Conservation (phyloP, 2,888 invertebrate species). For the Torymus auratus region DNA sequence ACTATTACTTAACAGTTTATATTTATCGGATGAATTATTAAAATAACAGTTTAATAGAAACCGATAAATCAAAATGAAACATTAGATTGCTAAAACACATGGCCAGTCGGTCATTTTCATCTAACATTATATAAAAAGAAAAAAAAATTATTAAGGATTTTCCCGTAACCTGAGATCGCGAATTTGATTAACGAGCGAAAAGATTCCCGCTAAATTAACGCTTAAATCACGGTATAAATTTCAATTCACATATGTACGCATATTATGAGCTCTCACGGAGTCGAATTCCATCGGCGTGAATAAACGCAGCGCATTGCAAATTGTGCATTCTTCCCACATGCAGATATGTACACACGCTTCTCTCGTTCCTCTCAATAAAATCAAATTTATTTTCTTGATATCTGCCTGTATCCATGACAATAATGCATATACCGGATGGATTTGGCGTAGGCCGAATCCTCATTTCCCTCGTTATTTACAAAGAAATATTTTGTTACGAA, state of each 20-base stretch:
- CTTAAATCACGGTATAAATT: constrained; percentile 15
- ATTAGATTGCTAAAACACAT: too few species aligned
- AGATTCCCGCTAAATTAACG: background rate
- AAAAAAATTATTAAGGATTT: too few species aligned
- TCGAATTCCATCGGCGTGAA: constrained; percentile 5
- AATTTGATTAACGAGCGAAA: constrained; percentile 1
- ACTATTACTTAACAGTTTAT: too few species aligned
- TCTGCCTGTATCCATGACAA: background rate
- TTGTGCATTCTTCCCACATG: constrained; percentile 11
- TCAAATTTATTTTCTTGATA: constrained; percentile 10
- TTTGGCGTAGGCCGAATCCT: background rate
- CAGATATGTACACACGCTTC: background rate
- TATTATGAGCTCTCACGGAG: background rate
- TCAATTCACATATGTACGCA: background rate
- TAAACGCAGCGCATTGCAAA: constrained; percentile 8
- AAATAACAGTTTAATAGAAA: too few species aligned
- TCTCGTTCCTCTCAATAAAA: background rate
- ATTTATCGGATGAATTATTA: too few species aligned
- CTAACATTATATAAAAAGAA: too few species aligned
- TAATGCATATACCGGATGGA: background rate
- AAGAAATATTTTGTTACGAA: too few species aligned
- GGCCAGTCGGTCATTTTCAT: too few species aligned
- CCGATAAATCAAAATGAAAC: too few species aligned
- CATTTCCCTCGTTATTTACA: too few species aligned
- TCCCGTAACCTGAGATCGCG: background rate